phyloP scores from a whole-genome alignment of 2,797 vertebrate species.

The Lateolabrax maculatus region DNA sequence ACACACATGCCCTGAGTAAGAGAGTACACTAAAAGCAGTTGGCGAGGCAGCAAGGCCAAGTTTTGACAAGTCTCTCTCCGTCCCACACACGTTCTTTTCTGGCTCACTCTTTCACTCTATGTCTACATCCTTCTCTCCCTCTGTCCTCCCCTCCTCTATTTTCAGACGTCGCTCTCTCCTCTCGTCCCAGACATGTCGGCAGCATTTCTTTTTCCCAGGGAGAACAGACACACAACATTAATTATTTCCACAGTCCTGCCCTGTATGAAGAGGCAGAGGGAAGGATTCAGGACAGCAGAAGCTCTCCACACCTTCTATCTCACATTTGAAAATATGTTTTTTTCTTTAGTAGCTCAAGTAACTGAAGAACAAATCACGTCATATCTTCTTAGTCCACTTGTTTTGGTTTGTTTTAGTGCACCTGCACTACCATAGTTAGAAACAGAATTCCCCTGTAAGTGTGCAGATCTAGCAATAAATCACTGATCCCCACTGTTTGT shows the following conservation, averaged over 20 bases:
- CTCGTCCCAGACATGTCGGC: conserved; percentile 63
- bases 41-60: conserved; percentile 33
- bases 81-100: conserved; percentile 28
- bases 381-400: neutral
- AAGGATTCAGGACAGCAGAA: conserved; percentile 47
- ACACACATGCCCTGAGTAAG: neutral
- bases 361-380: neutral
- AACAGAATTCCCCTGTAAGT: neutral
- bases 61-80: conserved; percentile 59
- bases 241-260: conserved; percentile 67
- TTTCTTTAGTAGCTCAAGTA: neutral
- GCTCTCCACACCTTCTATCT: conserved; percentile 20
- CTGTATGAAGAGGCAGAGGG: conserved; percentile 24
- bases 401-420: neutral
- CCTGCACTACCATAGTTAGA: neutral
- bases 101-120: conserved; percentile 28
- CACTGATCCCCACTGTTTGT: too few species aligned
- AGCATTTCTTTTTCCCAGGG: conserved; percentile 39
- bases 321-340: conserved; percentile 10
- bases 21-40: conserved; percentile 47
- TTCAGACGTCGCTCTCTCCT: conserved; percentile 50
- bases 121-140: conserved; percentile 38
- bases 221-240: conserved; percentile 62
- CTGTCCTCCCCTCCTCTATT: conserved; percentile 49
- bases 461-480: too few species aligned